Evolutionary conservation across 2,113 vertebrate species (phyloP), one percentile per base, ranked within the genome.

Genomic region (Varanus komodoensis): DNA sequence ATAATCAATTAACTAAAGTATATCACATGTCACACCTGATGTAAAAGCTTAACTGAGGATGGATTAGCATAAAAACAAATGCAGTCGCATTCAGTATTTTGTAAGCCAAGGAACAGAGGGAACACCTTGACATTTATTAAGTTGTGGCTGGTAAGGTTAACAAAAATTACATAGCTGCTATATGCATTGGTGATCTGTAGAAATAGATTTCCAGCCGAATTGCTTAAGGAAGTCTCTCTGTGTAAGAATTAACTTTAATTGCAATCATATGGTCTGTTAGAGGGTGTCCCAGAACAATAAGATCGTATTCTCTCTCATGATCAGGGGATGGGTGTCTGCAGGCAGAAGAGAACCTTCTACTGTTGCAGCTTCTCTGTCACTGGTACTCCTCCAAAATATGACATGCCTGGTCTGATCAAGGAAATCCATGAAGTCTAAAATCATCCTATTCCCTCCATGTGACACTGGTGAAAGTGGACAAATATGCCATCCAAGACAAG

Each of bases 1-100:
- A 44, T 44, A 44, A 21, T 91, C 95, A 95, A 97, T 96, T 96
- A 96, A 89, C 84, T 89, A 94, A 90, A 86, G 71, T 88, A 96
- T 96, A 96, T 96, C 79, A 78, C 88, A 69, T 82, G 54, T 23
- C 93, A 50, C 84, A 92, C 87, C 92, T 94, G 64, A 74, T 75
- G 38, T 77, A 87, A 87, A 90, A 52, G 0, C 0, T 50, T 64
- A 57, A 92, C 88, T 86, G 48, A 91, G 83, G 89, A 90, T 78
- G 48, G 92, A 93, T 92, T 78, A 29, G 1, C 3, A 17, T 0
- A 25, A 25, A 3, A 17, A 77, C 50, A 14, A 27, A 0, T 0
- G 1, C 69, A 79, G 25, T 69, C 54, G 17, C 54, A 54, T 54
- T 54, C 75, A 77, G 69, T 77, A 9, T 50, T n/a, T 69, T 2